Evolutionary conservation across 2,888 invertebrate genomes (phyloP), one percentile per base, ranked within the genome.

Genomic region (Teleogryllus oceanicus): DNA sequence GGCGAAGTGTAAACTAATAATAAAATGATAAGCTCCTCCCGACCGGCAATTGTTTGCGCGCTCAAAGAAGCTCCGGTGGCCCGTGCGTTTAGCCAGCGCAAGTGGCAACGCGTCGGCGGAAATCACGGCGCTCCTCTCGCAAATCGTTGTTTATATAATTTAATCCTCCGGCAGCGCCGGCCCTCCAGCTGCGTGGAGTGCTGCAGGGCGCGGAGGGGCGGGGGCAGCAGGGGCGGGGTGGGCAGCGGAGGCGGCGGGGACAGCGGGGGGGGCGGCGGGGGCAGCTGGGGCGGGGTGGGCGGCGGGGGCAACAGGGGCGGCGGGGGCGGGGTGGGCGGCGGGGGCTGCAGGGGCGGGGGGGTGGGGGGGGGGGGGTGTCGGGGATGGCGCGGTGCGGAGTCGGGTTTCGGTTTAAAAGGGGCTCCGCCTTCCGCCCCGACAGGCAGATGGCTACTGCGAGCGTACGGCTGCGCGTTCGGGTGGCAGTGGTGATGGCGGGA

Each of bases 11-110:
- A 37, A 37, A 37, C 37, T 62, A n/a, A 62, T 62, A 62, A 62
- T 62, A 62, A 62, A 62, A 62, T 62, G 62, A 62, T 62, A 62
- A 62, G 62, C 62, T 62, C n/a, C 62, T n/a, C 62, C 62, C 13
- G n/a, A n/a, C 16, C 13, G 62, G 62, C 62, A 62, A 62, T 62
- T 62, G 62, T 62, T 62, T 62, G 62, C 62, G 4, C 16, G 16
- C n/a, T 62, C 62, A 62, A 62, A 62, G n/a, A n/a, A 62, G 62
- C 62, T 62, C 62, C 5, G n/a, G n/a, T 62, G 62, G 62, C 62
- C 62, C 3, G 13, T 5, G 62, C 62, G 62, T 12, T n/a, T n/a
- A 18, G 11, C 62, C 62, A 62, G 62, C n/a, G 62, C 16, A 62
- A 5, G 62, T n/a, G n/a, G 62, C 62, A 13, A 5, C 62, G 62